Evolutionary conservation across 2,113 vertebrate genomes (phyloP).

Genomic region (Pseudorasbora parva): DNA sequence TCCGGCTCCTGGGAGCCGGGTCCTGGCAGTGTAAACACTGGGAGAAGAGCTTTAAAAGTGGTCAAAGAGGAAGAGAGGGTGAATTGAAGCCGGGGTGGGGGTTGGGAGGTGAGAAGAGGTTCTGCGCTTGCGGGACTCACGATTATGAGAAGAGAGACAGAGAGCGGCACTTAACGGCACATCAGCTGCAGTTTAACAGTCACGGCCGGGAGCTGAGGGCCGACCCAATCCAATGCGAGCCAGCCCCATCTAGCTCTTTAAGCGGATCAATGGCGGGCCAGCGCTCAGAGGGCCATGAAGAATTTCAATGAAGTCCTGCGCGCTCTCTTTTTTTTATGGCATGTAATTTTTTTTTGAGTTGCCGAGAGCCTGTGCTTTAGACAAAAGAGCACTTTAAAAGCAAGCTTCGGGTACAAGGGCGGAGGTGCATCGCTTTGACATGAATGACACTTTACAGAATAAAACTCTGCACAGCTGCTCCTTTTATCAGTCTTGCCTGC

Average conservation of each 20-base stretch:
- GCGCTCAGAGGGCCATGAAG: constrained; percentile 33
- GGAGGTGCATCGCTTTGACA: constrained; percentile 63
- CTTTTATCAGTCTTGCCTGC: constrained; percentile 69
- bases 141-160: constrained; percentile 56
- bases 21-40: constrained; percentile 70
- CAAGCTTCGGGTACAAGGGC: constrained; percentile 57
- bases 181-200: constrained; percentile 57
- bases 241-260: constrained; percentile 25
- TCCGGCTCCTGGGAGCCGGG: constrained; percentile 63
- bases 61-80: constrained; percentile 34
- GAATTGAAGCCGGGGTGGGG: constrained; percentile 1
- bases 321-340: neutral
- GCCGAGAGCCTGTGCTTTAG: constrained; percentile 34
- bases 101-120: constrained; percentile 22
- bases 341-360: constrained; percentile 17
- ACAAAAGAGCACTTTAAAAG: constrained; percentile 62
- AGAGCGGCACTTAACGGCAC: constrained; percentile 53
- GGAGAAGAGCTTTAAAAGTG: constrained; percentile 59
- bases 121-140: constrained; percentile 38
- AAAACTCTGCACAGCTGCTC: constrained; percentile 73
- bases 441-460: constrained; percentile 68
- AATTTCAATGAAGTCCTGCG: constrained; percentile 44
- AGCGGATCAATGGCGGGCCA: constrained; percentile 37
- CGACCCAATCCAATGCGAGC: constrained; percentile 19
- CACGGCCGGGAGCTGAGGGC: constrained; percentile 1